Percentiles rank a stretch among this genome's conserved stretches.
phyloP scores from a whole-genome alignment of 2,113 vertebrate species.

The Passer montanus region DNA sequence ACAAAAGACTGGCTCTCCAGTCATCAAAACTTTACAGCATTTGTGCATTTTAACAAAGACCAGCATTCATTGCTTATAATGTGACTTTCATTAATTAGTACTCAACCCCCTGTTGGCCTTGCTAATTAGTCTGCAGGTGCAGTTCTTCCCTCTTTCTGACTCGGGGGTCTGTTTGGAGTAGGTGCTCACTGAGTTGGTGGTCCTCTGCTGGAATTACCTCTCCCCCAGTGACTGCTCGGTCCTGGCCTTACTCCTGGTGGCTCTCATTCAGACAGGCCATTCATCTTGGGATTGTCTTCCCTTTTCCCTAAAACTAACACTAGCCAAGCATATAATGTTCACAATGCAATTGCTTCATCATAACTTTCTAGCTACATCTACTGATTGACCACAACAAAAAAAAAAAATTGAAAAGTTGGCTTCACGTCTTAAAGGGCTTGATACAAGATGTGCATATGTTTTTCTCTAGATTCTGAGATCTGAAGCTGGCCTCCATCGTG shows the following conservation, averaged over 20 bases:
- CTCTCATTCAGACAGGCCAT: not conserved
- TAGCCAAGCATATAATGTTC: not conserved
- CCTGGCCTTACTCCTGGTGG: not conserved
- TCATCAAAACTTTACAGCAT: not conserved
- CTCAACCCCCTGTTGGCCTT: not conserved
- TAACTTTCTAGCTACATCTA: not conserved
- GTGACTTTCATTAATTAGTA: not conserved
- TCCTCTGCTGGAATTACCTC: not conserved
- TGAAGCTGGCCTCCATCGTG: fast-evolving
- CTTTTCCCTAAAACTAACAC: not conserved
- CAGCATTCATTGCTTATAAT: not conserved
- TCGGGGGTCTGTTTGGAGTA: not conserved
- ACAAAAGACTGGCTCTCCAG: not conserved
- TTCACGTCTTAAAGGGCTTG: not conserved
- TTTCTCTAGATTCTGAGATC: not conserved
- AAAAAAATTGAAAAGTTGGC: not conserved
- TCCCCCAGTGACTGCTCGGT: not conserved
- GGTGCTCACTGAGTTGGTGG: not conserved
- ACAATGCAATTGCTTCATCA: not conserved
- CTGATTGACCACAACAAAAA: not conserved
- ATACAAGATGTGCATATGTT: not conserved
- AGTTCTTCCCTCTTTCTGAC: not conserved
- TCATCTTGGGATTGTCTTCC: not conserved
- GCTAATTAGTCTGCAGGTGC: no score
- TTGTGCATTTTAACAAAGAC: not conserved